Conservation (phyloP, 2,797 vertebrate species). For the Sebastiscus tertius region DNA sequence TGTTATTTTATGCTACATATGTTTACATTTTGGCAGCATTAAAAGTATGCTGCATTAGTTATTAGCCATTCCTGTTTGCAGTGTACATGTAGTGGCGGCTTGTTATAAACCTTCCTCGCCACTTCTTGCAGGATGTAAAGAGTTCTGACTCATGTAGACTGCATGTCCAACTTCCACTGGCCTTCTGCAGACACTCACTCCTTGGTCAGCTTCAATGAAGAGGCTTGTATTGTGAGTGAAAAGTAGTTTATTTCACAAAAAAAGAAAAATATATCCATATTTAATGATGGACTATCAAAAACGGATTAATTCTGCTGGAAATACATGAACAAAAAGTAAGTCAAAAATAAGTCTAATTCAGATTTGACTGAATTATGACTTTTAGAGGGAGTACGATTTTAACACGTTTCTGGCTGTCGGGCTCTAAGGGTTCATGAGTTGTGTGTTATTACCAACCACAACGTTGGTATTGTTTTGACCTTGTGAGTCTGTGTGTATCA, state of each 20-base stretch:
- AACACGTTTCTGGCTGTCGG: not conserved
- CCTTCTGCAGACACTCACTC: too few relatives aligned
- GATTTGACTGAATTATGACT: not conserved
- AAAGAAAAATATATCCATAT: not conserved
- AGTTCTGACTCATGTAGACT: fast-evolving
- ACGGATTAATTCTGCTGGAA: too few relatives aligned
- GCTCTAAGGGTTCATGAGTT: not conserved
- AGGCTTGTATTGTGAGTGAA: too few relatives aligned
- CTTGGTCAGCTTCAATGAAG: too few relatives aligned
- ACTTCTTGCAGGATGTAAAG: too few relatives aligned
- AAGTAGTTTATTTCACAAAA: too few relatives aligned
- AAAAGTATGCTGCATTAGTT: not conserved
- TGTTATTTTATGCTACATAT: not conserved
- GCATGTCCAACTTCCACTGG: too few relatives aligned
- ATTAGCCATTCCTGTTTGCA: not conserved
- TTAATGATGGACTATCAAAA: too few relatives aligned
- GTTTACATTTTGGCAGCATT: not conserved
- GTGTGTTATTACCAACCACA: too few relatives aligned
- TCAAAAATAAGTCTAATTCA: not conserved
- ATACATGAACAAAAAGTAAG: too few relatives aligned
- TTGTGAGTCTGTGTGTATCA: not conserved
- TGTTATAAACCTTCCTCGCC: too few relatives aligned
- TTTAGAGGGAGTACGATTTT: not conserved
- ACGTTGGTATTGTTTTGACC: not conserved
- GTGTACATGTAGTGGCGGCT: not conserved